phyloP scores from a whole-genome alignment of 1,140 invertebrate species.

The Lerema accius region DNA sequence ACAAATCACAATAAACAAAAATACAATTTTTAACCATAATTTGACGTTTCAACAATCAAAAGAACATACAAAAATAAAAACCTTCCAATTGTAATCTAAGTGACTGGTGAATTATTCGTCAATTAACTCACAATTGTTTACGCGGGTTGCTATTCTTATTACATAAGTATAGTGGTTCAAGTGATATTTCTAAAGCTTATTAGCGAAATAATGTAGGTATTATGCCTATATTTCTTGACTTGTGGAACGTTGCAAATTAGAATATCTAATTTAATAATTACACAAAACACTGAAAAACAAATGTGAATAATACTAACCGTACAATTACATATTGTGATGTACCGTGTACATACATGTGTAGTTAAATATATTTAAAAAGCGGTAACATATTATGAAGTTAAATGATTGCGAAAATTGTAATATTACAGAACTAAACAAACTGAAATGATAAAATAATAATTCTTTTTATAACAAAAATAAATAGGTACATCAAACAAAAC shows the following conservation, averaged over 20 bases:
- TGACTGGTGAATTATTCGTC: no score
- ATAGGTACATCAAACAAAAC: neutral
- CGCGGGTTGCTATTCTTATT: no score
- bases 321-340: no score
- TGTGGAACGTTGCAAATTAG: no score
- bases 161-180: no score
- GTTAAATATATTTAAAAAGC: neutral
- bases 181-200: no score
- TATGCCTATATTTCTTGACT: no score
- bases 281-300: neutral
- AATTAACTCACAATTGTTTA: no score
- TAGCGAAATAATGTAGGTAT: no score
- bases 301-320: neutral
- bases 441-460: neutral
- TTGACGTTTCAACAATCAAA: slow-evolving; percentile 19
- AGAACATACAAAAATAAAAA: slow-evolving; percentile 27
- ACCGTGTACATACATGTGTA: neutral
- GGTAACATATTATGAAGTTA: neutral
- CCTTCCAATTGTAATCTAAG: slow-evolving; percentile 1
- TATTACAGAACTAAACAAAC: neutral
- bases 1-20: slow-evolving; percentile 16
- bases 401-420: neutral
- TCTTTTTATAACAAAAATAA: neutral
- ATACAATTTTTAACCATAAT: slow-evolving; percentile 5
- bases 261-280: neutral